Base-by-base conservation (phyloP, 2,888 invertebrate genomes). In the Thecophora atra region DNA sequence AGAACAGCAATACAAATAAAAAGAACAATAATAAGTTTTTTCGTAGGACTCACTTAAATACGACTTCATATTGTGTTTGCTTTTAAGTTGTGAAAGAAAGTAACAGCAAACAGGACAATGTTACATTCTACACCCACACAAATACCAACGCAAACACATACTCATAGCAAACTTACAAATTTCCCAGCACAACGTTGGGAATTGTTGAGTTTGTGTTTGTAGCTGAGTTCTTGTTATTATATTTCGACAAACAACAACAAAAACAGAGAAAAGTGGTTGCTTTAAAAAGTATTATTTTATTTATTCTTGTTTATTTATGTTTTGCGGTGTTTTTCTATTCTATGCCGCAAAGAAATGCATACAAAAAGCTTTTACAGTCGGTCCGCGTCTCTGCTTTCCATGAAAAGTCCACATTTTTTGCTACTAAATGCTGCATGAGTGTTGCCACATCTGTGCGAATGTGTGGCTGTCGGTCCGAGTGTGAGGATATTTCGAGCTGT, bases 151-250 rank as follows among this genome's bases (percentile, higher is more conserved):
- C 21, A 19, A 54, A 54, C 19, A 54, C 1, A 21, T 21, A 19
- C 11, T 8, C 1, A 21, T 8, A 37, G 37, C 37, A 37, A 37
- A 30, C 30, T 30, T 30, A 8, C 30, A 30, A 30, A 37, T 11
- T 37, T 37, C 37, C 37, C 6, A 11, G 37, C 6, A 37, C n/a
- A n/a, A n/a, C n/a, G n/a, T n/a, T n/a, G n/a, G n/a, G n/a, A n/a
- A n/a, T n/a, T n/a, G n/a, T n/a, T n/a, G n/a, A n/a, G 72, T 67
- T 62, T 62, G 51, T 65, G 71, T 72, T 60, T 71, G 56, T 72
- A 60, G 51, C 60, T 62, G 60, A 71, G 52, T 72, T 67, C 37
- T 37, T 37, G 37, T 11, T 37, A 37, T 37, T 37, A 6, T 37
- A 37, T 37, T 54, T 19, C 19, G 54, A 54, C 54, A 54, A 54